Conservation (phyloP, 2,113 vertebrate genomes). For the Eclectus roratus region DNA sequence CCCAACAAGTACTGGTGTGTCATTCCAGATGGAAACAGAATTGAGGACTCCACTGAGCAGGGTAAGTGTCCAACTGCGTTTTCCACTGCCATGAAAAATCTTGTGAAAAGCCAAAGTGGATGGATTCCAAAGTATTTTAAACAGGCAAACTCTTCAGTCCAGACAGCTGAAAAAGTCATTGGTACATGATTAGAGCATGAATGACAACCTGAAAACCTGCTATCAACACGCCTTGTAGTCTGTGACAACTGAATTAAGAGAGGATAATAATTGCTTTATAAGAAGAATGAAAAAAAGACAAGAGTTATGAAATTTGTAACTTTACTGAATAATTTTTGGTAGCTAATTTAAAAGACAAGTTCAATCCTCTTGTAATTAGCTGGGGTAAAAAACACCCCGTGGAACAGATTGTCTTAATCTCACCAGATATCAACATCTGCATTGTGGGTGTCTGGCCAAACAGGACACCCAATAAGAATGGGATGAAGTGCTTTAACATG, state of each 20-base stretch:
- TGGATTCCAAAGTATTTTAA: slow-evolving; percentile 22
- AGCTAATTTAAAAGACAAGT: not conserved
- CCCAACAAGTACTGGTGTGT: not conserved
- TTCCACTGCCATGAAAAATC: not conserved
- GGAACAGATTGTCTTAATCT: not conserved
- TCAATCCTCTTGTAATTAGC: not conserved
- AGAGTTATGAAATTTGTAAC: not conserved
- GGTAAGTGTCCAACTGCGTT: not conserved
- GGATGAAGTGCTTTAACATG: not conserved
- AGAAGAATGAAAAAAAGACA: not conserved
- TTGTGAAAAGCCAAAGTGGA: slow-evolving; percentile 2
- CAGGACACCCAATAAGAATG: not conserved
- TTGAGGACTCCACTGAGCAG: not conserved
- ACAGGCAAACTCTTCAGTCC: not conserved
- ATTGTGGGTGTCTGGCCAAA: not conserved
- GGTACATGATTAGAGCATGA: not conserved
- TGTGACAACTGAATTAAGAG: not conserved
- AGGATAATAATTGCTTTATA: not conserved
- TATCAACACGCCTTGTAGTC: not conserved
- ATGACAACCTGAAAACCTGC: not conserved
- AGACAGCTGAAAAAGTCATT: slow-evolving; percentile 18
- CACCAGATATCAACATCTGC: not conserved
- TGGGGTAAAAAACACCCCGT: not conserved
- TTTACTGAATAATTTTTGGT: not conserved
- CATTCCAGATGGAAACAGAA: not conserved